Conservation (phyloP, 2,113 vertebrate genomes). For the Ictidomys tridecemlineatus region DNA sequence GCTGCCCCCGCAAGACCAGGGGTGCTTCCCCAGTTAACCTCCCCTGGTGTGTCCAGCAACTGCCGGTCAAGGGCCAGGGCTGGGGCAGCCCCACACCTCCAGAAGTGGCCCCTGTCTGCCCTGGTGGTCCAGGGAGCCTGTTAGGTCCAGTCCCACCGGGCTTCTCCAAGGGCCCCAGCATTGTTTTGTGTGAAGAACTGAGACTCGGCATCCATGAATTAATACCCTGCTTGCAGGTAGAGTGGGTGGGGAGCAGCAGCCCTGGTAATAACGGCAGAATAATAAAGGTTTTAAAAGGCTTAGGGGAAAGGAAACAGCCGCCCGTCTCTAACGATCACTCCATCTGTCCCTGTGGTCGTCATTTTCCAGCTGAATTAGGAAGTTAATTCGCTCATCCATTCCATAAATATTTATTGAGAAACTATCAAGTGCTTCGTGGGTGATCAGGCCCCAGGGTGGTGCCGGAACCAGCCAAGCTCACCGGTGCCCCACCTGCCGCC, state of each 20-base stretch:
- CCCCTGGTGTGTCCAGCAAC: too few species aligned
- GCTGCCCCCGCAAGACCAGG: neutral
- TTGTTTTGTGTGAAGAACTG: neutral
- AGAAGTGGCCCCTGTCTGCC: neutral
- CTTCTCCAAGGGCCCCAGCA: neutral
- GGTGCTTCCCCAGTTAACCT: fast-evolving
- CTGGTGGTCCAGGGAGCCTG: fast-evolving
- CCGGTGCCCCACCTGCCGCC: too few species aligned
- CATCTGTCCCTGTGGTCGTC: neutral
- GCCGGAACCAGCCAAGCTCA: too few species aligned
- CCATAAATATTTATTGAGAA: neutral
- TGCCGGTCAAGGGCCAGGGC: fast-evolving
- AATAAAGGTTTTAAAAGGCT: neutral
- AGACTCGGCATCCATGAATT: neutral
- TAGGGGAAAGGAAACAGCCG: neutral
- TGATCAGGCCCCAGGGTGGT: neutral
- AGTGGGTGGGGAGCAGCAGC: neutral
- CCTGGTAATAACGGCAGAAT: neutral
- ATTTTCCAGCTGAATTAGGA: neutral
- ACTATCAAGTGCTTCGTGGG: neutral
- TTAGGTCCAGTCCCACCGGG: fast-evolving
- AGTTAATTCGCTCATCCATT: neutral
- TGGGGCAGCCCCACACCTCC: fast-evolving
- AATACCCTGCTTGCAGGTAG: neutral
- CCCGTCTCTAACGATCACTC: fast-evolving